Evolutionary conservation across 2,113 vertebrate species (phyloP), one percentile per base, ranked within the genome.

Genomic region (Etheostoma cragini): DNA sequence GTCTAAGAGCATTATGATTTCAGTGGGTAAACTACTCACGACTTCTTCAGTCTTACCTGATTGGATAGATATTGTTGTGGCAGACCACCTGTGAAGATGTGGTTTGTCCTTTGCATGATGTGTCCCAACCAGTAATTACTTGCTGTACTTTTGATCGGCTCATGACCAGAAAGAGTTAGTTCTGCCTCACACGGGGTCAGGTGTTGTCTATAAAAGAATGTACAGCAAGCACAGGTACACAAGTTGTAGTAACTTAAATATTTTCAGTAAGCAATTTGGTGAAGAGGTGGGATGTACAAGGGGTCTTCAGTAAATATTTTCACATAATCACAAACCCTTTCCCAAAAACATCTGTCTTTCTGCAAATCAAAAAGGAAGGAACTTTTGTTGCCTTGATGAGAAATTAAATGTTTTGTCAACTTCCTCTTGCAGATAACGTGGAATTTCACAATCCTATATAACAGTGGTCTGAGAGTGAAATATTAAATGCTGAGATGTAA

Each of bases 111-210:
- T 81, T 87, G 87, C 67, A 86, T 54, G 21, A 82, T 70, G 73
- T 90, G 77, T 85, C 83, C 89, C 47, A 93, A 79, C 89, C 82
- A 77, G 35, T 87, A 89, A 88, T 90, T 94, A 71, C 85, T 89
- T 21, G 83, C 46, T 24, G 35, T 13, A 2, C 86, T 96, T 84
- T 67, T 84, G 83, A 94, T 85, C 76, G 57, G 70, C 49, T 80
- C 62, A 73, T 87, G 82, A 22, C 90, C 92, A 74, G 88, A 80
- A 60, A 97, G 0, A 0, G 91, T 93, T 46, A 97, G 66, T 76
- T 96, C 94, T 61, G 94, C 95, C 80, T 95, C 93, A 85, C 96
- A 97, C 0, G 95, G 95, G 66, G 87, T 80, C 81, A 96, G 67
- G 54, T 84, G 47, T 88, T 97, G 95, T 87, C 97, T 98, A 82